Evolutionary conservation across 2,113 vertebrate genomes (phyloP).

Genomic region (Rhipidura dahli): DNA sequence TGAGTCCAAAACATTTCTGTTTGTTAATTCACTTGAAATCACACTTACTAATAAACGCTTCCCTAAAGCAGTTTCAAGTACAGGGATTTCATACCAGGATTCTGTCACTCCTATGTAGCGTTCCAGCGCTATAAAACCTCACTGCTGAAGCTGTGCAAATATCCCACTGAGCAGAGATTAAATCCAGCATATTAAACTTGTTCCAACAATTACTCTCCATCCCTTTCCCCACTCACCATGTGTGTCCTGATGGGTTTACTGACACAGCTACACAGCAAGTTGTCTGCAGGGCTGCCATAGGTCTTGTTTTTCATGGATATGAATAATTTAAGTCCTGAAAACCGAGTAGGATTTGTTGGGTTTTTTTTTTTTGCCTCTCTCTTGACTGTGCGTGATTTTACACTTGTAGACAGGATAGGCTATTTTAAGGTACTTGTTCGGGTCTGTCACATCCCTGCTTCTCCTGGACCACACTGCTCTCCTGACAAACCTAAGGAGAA

Average conservation of each 20-base stretch:
- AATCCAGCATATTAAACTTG: neutral
- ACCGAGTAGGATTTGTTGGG: rapidly evolving
- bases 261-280: neutral
- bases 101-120: neutral
- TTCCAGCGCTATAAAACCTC: neutral
- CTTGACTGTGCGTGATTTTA: neutral
- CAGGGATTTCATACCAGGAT: neutral
- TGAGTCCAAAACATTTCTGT: neutral
- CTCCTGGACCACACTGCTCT: neutral
- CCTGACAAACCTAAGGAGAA: neutral
- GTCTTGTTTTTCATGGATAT: neutral
- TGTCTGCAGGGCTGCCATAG: neutral
- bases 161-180: constrained; percentile 42
- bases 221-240: neutral
- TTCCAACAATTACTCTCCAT: neutral
- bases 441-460: neutral
- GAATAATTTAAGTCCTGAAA: neutral
- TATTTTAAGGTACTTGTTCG: neutral
- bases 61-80: neutral
- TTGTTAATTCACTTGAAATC: neutral
- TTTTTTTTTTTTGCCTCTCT: neutral
- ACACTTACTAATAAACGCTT: neutral
- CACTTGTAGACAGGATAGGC: neutral
- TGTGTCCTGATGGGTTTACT: neutral
- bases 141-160: neutral